A percentile compares a stretch with the other conserved stretches of the same genome.
Conservation (phyloP, 1,140 invertebrate species). For the Brachionus calyciflorus region DNA sequence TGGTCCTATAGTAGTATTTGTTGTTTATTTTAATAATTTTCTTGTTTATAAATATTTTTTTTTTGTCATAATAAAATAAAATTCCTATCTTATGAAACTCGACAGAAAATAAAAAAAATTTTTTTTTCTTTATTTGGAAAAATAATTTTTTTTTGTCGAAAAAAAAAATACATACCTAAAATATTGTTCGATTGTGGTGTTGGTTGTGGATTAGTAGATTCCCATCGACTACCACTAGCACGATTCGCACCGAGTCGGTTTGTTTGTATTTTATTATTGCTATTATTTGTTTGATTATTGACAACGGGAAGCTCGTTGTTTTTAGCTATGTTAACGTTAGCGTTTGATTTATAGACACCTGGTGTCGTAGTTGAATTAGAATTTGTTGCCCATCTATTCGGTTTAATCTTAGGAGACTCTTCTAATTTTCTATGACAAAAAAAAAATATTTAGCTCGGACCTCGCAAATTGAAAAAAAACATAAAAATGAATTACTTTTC, state of each 20-base stretch:
- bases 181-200: background rate
- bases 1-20: no score
- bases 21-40: background rate
- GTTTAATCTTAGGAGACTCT: background rate
- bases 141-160: background rate
- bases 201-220: background rate
- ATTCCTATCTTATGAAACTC: slow-evolving; percentile 29
- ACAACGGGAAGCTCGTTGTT: no score
- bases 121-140: no score
- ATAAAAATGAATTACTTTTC: background rate
- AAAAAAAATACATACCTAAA: slow-evolving; percentile 25
- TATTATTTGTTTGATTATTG: background rate
- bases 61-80: slow-evolving; percentile 25
- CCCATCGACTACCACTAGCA: slow-evolving; percentile 4
- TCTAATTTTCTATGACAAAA: slow-evolving; percentile 10
- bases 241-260: background rate
- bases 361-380: background rate
- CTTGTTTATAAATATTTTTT: slow-evolving; percentile 39
- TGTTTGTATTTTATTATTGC: slow-evolving; percentile 6
- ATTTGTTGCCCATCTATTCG: background rate
- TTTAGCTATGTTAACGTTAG: no score
- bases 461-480: background rate
- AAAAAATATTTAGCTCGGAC: background rate
- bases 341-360: background rate
- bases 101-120: slow-evolving; percentile 6